Conservation (phyloP, 23 tunicate species). For the Trididemnum clinides region DNA sequence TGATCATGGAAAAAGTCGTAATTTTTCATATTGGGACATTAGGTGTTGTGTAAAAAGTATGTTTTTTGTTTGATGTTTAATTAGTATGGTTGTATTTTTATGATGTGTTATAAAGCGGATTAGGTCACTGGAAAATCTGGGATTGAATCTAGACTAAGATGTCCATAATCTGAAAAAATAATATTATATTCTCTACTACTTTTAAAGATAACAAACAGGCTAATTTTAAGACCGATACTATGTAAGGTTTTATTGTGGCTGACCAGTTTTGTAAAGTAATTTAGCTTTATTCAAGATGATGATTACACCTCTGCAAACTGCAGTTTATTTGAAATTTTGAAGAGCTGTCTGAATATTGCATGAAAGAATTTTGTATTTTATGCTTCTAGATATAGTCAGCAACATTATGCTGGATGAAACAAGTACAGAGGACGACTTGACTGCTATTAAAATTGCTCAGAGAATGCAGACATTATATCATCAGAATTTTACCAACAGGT, state of each 20-base stretch:
- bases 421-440: slow-evolving; percentile 5
- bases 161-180: background rate
- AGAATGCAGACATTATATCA: slow-evolving; percentile 59
- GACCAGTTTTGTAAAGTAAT: background rate
- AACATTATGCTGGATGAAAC: slow-evolving; percentile 17
- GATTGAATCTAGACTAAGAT: background rate
- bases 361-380: too few species aligned
- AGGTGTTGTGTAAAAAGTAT: slow-evolving; percentile 23
- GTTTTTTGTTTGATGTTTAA: background rate
- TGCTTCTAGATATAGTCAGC: slow-evolving; percentile 28
- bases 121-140: too few species aligned
- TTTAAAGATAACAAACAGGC: background rate
- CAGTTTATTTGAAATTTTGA: background rate
- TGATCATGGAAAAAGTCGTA: background rate
- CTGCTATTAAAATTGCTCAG: slow-evolving; percentile 33
- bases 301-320: background rate
- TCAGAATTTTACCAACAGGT: slow-evolving; percentile 67
- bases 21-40: background rate
- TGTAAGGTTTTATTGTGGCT: too few species aligned
- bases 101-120: background rate
- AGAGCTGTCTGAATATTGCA: too few species aligned
- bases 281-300: background rate
- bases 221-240: too few species aligned
- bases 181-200: background rate
- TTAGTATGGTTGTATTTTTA: background rate